Conservation (phyloP, 2,113 vertebrate genomes). For the Pogona vitticeps region DNA sequence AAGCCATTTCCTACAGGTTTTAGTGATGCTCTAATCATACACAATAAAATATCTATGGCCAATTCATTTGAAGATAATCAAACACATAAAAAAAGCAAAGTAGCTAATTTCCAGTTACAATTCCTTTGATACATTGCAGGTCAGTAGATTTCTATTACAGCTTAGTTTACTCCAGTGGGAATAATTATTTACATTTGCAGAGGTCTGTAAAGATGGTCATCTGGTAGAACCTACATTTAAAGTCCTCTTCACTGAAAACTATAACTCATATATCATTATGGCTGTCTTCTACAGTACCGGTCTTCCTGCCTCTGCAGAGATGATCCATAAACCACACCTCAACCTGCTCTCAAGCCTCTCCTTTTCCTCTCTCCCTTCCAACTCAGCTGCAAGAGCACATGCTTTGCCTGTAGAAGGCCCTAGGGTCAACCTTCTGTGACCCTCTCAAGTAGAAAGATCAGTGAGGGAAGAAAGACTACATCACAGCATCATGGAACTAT, state of each 20-base stretch:
- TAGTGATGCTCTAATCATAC: constrained; percentile 43
- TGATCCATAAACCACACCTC: neutral
- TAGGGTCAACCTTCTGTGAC: no score
- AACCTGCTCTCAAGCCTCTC: neutral
- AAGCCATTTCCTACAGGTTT: constrained; percentile 14
- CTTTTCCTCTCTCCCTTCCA: neutral
- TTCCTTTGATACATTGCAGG: neutral
- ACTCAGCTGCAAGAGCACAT: no score
- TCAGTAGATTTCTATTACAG: neutral
- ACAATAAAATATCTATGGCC: constrained; percentile 36
- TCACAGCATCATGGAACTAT: no score
- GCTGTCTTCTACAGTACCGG: no score
- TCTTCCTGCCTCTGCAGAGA: neutral
- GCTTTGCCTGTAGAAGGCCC: no score
- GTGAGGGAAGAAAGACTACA: no score
- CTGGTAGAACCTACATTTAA: neutral
- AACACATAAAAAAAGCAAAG: constrained; percentile 31
- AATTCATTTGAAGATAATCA: constrained; percentile 44
- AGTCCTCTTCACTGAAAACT: no score
- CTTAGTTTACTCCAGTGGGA: neutral
- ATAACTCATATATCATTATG: no score
- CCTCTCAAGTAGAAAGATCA: no score
- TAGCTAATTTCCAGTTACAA: neutral
- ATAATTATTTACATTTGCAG: neutral
- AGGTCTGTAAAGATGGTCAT: neutral